phyloP scores from a whole-genome alignment of 2,113 vertebrate genomes.

The Leptodactylus fuscus region DNA sequence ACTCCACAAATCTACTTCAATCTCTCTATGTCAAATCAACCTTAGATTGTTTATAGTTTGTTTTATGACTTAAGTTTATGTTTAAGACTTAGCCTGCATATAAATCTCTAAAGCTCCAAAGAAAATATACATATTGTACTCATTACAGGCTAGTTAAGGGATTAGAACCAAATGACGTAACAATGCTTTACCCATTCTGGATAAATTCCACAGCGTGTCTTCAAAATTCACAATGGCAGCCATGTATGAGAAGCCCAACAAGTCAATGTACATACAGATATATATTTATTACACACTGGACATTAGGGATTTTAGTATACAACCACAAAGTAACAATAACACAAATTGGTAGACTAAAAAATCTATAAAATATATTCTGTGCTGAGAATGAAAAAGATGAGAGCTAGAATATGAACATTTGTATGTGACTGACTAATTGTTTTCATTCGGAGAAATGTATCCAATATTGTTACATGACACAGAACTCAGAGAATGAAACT shows the following conservation, averaged over 20 bases:
- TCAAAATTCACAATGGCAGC: conserved; percentile 32
- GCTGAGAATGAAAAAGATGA: background rate
- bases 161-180: conserved; percentile 52
- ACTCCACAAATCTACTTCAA: conserved; percentile 24
- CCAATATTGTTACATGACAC: background rate
- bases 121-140: conserved; percentile 54
- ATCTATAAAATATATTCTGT: background rate
- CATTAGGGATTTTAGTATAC: conserved; percentile 15
- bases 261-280: background rate
- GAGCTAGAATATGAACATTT: background rate
- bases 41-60: conserved; percentile 51
- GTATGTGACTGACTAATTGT: background rate
- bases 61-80: conserved; percentile 50
- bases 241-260: background rate
- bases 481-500: background rate
- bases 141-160: conserved; percentile 52
- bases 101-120: conserved; percentile 40
- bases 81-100: conserved; percentile 47
- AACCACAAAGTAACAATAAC: background rate
- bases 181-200: conserved; percentile 43
- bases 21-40: conserved; percentile 28
- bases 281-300: background rate
- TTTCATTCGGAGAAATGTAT: background rate
- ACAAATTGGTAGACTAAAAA: background rate
- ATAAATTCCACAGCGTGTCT: conserved; percentile 45